Evolutionary conservation across 2,113 vertebrate species (phyloP).

Genomic region (Bettongia penicillata): DNA sequence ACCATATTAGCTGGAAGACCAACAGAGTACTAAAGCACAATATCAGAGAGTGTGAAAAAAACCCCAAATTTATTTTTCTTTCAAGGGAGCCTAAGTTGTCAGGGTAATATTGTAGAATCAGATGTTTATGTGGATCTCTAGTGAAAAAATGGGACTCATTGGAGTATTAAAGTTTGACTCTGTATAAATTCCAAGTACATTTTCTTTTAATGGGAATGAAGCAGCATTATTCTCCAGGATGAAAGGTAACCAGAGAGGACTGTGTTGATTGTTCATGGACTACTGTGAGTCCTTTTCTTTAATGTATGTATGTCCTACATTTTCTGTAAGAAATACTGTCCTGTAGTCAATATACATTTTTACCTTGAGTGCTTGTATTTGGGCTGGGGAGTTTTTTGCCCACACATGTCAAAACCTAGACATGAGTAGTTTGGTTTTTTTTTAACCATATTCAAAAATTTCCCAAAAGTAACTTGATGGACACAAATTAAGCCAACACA

Average conservation of each 20-base stretch:
- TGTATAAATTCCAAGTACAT: no score
- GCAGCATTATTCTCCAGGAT: background rate
- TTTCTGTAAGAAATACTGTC: no score
- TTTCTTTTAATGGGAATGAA: background rate
- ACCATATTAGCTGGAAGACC: no score
- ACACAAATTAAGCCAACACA: background rate
- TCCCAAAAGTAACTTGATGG: background rate
- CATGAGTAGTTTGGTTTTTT: background rate
- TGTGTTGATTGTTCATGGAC: background rate
- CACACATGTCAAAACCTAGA: background rate
- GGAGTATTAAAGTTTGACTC: no score
- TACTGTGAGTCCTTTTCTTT: background rate
- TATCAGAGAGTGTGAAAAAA: no score
- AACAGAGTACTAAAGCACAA: no score
- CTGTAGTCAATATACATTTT: background rate
- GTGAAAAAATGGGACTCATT: no score
- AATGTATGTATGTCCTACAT: no score
- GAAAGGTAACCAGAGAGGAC: background rate
- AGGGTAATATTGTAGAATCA: no score
- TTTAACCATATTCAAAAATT: background rate
- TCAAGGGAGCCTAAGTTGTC: no score
- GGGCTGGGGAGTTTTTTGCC: background rate
- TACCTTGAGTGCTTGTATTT: background rate
- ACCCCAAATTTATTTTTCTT: no score
- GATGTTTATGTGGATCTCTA: no score